These are phyloP conservation scores for Erebia palarica DNA, from an alignment of 2,888 invertebrate species.

Conservation along the genomic window DNA sequence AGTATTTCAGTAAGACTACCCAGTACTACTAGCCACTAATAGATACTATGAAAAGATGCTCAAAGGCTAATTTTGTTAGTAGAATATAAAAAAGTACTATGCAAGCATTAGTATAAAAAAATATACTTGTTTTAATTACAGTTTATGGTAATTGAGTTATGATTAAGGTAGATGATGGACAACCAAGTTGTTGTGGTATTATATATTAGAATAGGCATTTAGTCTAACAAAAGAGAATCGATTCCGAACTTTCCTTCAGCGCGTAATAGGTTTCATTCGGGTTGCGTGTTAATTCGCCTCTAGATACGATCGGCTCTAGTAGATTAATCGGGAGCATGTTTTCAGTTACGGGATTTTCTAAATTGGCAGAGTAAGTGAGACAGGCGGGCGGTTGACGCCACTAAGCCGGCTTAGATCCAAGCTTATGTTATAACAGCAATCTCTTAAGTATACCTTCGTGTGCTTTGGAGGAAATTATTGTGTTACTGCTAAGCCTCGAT, in stretches of 20 bases:
- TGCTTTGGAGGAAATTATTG: slow-evolving; percentile 33
- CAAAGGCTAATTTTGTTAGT: too few species aligned
- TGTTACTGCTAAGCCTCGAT: slow-evolving; percentile 23
- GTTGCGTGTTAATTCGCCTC: slow-evolving; percentile 42
- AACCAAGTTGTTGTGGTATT: background rate
- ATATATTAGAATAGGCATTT: slow-evolving; percentile 15
- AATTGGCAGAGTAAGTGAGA: slow-evolving; percentile 45
- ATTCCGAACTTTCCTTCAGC: slow-evolving; percentile 32
- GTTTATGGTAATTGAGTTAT: too few species aligned
- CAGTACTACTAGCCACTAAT: too few species aligned
- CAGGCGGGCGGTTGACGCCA: slow-evolving; percentile 40
- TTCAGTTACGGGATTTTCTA: slow-evolving; percentile 44
- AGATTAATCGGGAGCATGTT: slow-evolving; percentile 45
- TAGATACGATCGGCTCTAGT: slow-evolving; percentile 45
- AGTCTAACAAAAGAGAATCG: slow-evolving; percentile 31
- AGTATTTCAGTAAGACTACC: too few species aligned
- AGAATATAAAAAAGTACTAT: too few species aligned
- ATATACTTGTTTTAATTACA: too few species aligned
- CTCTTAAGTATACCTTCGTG: slow-evolving; percentile 29
- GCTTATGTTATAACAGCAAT: slow-evolving; percentile 44
- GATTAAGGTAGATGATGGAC: background rate
- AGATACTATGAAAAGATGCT: too few species aligned
- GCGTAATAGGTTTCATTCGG: slow-evolving; percentile 39
- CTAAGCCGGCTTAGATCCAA: slow-evolving; percentile 44
- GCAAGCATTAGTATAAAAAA: too few species aligned